Base-by-base conservation (phyloP, 2,113 vertebrate genomes). In the Bucco capensis region DNA sequence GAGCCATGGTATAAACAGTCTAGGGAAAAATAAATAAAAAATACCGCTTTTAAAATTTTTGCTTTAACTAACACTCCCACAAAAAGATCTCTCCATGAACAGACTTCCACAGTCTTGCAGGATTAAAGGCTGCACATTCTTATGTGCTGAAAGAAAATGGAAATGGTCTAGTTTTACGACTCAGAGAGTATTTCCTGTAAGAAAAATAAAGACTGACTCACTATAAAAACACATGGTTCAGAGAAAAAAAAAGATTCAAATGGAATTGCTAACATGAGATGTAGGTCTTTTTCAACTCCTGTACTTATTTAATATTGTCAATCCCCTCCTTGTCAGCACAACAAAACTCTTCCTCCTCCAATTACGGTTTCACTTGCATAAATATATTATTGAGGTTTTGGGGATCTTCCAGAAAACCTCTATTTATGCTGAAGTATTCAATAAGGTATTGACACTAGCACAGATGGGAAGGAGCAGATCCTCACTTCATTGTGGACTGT, bases 1-100 rank as follows among this genome's bases (percentile, higher is more conserved):
- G 98, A 18, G 99, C 99, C 98, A 99, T 99, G 73, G 98, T 98
- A 95, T 99, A 99, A 90, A 99, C 98, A 25, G 98, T 99, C 99
- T 99, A 93, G 8, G 65, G 17, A 0, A 0, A 0, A 28, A 84
- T 82, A 83, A 83, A 64, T 14, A 79, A 62, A 83, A 65, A 23
- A 58, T 1, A 4, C n/a, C 76, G 50, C 7, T 78, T 95, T 84
- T 74, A 82, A 90, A 86, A 62, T 3, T 13, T 23, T 76, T 9
- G 1, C 28, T 82, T 90, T 40, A 76, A 76, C 28, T 27, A 62
- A 50, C 21, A 67, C 54, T 80, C 44, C n/a, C 60, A 90, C 25
- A 61, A 60, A 94, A 78, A 42, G 40, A 80, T 18, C 70, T 53
- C 65, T 79, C 42, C 28, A 13, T 37, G 8, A 65, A 50, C 23